Percentiles rank a stretch among this genome's conserved stretches.
These are phyloP conservation scores for Lasioglossum albipes DNA, from an alignment of 1,140 invertebrate genomes.

Conservation along the genomic window DNA sequence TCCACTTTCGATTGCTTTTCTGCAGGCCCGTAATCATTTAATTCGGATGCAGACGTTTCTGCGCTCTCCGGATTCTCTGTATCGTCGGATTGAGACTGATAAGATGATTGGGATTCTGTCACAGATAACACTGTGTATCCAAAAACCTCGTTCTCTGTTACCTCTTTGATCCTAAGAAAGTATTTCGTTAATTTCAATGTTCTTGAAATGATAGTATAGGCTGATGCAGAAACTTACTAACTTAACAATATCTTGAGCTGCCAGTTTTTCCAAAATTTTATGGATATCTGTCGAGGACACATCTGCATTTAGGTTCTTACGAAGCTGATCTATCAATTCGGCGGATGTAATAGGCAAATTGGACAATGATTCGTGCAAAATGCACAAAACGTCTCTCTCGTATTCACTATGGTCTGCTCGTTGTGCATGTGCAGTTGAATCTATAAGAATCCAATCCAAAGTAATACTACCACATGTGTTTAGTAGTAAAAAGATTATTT, in stretches of 20 bases:
- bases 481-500: neutral
- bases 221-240: conserved; percentile 59
- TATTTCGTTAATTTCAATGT: conserved; percentile 17
- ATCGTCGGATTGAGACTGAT: conserved; percentile 66
- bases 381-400: conserved; percentile 82
- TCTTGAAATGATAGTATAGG: neutral
- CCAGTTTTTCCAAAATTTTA: conserved; percentile 92
- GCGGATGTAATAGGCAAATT: conserved; percentile 89
- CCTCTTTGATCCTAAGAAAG: conserved; percentile 74
- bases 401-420: conserved; percentile 75
- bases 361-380: conserved; percentile 88
- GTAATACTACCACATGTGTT: neutral
- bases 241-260: conserved; percentile 91
- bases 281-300: conserved; percentile 84
- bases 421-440: conserved; percentile 52
- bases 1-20: conserved; percentile 74
- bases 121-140: conserved; percentile 77
- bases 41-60: conserved; percentile 68
- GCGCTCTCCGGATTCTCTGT: conserved; percentile 65
- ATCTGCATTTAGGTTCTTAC: conserved; percentile 82
- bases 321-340: conserved; percentile 83
- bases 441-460: neutral
- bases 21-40: conserved; percentile 65
- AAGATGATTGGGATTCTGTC: conserved; percentile 70
- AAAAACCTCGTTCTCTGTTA: conserved; percentile 77